Conservation (phyloP, 1,140 invertebrate genomes). For the Diuraphis noxia region DNA sequence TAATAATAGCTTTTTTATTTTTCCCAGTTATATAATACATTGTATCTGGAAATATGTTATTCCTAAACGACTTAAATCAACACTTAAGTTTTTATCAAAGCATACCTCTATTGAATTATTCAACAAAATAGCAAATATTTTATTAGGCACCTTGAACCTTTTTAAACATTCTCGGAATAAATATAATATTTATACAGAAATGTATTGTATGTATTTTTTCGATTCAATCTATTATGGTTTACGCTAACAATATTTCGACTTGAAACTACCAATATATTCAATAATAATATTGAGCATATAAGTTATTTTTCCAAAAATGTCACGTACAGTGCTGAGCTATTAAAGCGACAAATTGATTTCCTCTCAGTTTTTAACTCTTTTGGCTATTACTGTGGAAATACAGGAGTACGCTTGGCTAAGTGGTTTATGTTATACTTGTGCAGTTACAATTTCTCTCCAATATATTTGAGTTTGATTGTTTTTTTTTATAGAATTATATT, state of each 20-base stretch:
- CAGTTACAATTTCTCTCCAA: neutral
- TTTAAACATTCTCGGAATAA: neutral
- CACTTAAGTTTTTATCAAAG: neutral
- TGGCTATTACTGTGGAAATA: neutral
- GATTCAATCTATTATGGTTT: neutral
- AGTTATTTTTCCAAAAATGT: slow-evolving; percentile 11
- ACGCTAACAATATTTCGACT: neutral
- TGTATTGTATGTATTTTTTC: neutral
- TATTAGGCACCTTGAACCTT: neutral
- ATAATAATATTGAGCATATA: neutral
- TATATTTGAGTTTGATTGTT: neutral
- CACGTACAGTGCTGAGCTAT: neutral
- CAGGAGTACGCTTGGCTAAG: neutral
- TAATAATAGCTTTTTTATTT: neutral
- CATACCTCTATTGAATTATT: neutral
- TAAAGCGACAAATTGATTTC: neutral
- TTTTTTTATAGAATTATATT: neutral
- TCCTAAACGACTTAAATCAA: neutral
- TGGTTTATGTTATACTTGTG: neutral
- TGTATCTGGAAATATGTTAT: neutral
- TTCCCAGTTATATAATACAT: neutral
- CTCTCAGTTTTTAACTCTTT: slow-evolving; percentile 11
- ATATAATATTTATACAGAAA: neutral
- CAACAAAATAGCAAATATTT: neutral
- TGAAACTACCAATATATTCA: slow-evolving; percentile 4